These are phyloP conservation scores for Anadara kagoshimensis DNA, from an alignment of 1,140 invertebrate genomes.

Conservation along the genomic window DNA sequence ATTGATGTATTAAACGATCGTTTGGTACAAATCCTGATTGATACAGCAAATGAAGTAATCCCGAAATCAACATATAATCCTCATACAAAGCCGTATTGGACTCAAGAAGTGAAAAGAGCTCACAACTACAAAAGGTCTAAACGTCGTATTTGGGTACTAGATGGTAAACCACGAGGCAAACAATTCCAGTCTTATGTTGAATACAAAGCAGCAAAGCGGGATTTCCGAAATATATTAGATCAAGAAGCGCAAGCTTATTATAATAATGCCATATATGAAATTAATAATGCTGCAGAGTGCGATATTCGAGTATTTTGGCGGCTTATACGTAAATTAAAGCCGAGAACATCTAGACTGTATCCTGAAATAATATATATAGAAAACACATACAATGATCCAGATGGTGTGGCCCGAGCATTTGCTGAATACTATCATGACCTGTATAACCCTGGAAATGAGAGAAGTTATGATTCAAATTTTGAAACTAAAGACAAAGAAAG, in stretches of 20 bases:
- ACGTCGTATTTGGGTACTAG: not conserved
- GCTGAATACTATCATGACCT: not conserved
- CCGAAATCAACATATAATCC: slow-evolving; percentile 13
- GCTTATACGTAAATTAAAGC: not conserved
- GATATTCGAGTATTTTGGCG: slow-evolving; percentile 7
- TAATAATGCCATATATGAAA: not conserved
- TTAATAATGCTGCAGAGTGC: slow-evolving; percentile 11
- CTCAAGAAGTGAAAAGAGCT: slow-evolving; percentile 5
- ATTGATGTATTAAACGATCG: not conserved
- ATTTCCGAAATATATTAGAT: not conserved
- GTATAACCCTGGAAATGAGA: not conserved
- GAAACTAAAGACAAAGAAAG: not conserved
- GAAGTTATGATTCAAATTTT: not conserved
- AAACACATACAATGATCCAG: not conserved
- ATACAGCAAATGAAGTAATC: not conserved
- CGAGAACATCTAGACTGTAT: not conserved
- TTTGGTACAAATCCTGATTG: slow-evolving; percentile 3
- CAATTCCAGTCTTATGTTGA: not conserved
- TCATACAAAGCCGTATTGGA: slow-evolving; percentile 11
- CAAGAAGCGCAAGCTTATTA: not conserved
- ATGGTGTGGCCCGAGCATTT: not conserved
- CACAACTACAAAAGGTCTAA: not conserved
- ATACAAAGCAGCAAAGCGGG: slow-evolving; percentile 6
- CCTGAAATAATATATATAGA: slow-evolving; percentile 6
- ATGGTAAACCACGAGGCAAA: slow-evolving; percentile 10